Percentiles rank a stretch among this genome's conserved stretches.
These are phyloP conservation scores for Cariama cristata DNA, from an alignment of 2,113 vertebrate genomes.

Conservation along the genomic window DNA sequence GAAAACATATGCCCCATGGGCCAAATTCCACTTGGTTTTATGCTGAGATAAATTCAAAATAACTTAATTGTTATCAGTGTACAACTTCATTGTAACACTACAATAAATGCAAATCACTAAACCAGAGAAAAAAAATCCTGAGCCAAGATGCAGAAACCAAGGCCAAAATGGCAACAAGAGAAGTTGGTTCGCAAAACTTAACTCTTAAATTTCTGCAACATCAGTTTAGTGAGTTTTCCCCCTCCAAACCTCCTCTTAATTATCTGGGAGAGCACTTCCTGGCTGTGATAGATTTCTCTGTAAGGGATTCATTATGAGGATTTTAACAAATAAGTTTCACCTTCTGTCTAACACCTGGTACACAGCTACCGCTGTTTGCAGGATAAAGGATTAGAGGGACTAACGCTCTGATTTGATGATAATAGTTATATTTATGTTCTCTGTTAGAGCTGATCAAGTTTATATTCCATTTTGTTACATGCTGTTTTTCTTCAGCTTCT, in stretches of 20 bases:
- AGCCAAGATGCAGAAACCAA: neutral
- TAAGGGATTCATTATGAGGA: neutral
- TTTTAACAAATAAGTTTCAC: slow-evolving; percentile 9
- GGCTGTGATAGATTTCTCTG: neutral
- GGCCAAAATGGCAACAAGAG: neutral
- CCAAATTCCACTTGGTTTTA: slow-evolving; percentile 16
- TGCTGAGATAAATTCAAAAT: neutral
- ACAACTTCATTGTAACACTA: neutral
- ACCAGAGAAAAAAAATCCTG: neutral
- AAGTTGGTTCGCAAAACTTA: neutral
- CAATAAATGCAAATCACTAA: neutral
- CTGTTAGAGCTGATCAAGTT: neutral
- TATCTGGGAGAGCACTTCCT: neutral
- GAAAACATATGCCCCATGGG: neutral
- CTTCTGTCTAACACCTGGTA: neutral
- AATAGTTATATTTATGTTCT: neutral
- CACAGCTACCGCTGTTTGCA: neutral
- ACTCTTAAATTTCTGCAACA: neutral
- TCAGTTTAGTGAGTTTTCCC: neutral
- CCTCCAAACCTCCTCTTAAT: neutral
- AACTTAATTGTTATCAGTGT: neutral
- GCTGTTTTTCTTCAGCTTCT: neutral
- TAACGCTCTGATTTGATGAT: neutral
- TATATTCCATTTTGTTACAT: neutral
- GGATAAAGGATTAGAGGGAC: neutral